Evolutionary conservation across 92 coral and sea anemone genomes (phyloP), one percentile per base, ranked within the genome.

Genomic region (Diadumene lineata): DNA sequence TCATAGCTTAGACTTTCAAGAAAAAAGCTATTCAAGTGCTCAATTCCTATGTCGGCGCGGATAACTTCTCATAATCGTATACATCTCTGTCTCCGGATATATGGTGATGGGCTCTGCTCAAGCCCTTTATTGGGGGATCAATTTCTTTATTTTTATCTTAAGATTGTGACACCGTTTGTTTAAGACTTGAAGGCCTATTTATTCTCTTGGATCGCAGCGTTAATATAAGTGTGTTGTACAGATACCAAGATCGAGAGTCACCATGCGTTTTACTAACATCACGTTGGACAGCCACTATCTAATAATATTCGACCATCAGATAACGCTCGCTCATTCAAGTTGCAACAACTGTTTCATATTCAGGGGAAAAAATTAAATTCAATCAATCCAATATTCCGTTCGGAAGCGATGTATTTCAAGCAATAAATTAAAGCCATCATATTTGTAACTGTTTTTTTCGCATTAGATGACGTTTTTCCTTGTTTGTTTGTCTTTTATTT

Each of bases 91-190:
- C 56, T 48, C 82, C 82, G 82, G 82, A 78, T 67, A 67, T 34
- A n/a, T 33, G 72, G 60, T 78, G 82, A 78, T 78, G 82, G 82
- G 21, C 38, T 56, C 67, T 55, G 67, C 82, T 78, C 58, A 68
- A 67, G 66, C 51, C 75, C 57, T 78, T 78, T 78, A 78, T 78
- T 78, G 82, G 75, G n/a, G 64, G 82, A 78, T 78, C 82, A 78
- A 78, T 78, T 78, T 68, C 72, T 78, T 78, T 78, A 67, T 56
- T 67, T 78, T 78, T 78, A 55, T 67, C 75, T 57, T 57, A 55
- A 78, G 57, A 68, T 11, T 43, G 74, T 77, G 74, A 68, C 68
- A 78, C 75, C 75, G 82, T 78, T 78, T 78, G 82, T 78, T 78
- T 78, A 78, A 78, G 34, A 38, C 82, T 66, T 66, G 66, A 66